These are phyloP conservation scores for Rhagium mordax DNA, from an alignment of 2,888 invertebrate genomes.

Conservation along the genomic window DNA sequence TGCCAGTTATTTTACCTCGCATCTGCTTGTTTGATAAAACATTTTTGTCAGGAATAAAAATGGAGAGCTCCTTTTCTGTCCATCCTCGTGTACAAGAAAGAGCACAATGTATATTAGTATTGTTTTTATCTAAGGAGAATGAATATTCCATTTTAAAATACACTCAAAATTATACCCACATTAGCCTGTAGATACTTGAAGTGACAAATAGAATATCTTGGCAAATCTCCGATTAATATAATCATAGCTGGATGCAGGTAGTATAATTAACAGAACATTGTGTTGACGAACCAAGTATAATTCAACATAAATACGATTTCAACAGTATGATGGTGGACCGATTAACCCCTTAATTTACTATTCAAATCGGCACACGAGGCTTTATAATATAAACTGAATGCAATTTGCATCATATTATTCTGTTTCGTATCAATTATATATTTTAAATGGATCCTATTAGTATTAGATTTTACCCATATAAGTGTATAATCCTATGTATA, in stretches of 20 bases:
- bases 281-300: constrained; percentile 48
- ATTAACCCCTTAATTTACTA: constrained; percentile 61
- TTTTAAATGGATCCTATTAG: constrained; percentile 49
- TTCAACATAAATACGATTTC: constrained; percentile 55
- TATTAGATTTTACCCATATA: constrained; percentile 31
- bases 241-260: constrained; percentile 27
- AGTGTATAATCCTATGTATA: constrained; percentile 35
- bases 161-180: no score
- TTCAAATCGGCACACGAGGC: constrained; percentile 56
- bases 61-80: no score
- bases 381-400: constrained; percentile 56
- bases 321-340: constrained; percentile 54
- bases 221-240: neutral
- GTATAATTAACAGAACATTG: constrained; percentile 33
- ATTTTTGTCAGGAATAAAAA: no score
- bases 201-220: neutral
- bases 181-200: no score
- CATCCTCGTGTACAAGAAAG: no score
- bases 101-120: no score
- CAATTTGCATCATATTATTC: constrained; percentile 58
- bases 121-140: no score
- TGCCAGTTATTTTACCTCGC: no score
- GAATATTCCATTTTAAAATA: no score
- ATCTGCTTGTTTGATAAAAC: no score
- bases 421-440: constrained; percentile 58